A percentile compares a stretch with the other conserved stretches of the same genome.
These are phyloP conservation scores for Noturus placidus DNA, from an alignment of 2,113 vertebrate genomes.

Conservation along the genomic window DNA sequence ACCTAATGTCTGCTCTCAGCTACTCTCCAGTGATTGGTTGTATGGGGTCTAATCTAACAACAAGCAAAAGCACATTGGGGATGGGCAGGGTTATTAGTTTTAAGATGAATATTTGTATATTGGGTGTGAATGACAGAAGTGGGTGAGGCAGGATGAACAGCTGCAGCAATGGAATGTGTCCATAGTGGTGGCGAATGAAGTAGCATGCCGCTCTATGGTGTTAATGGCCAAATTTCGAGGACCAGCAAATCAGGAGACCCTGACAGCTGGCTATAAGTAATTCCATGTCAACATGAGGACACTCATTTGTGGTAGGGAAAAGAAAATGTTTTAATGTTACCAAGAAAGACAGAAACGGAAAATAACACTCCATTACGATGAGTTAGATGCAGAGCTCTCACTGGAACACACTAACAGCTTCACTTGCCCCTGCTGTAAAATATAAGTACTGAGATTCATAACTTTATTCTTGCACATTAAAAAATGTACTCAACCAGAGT, in stretches of 20 bases:
- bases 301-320: conserved; percentile 47
- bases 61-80: neutral
- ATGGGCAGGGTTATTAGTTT: conserved; percentile 13
- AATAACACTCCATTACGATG: conserved; percentile 52
- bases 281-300: conserved; percentile 45
- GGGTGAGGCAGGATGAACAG: conserved; percentile 34
- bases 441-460: conserved; percentile 26
- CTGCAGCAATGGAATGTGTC: conserved; percentile 40
- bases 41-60: conserved; percentile 22
- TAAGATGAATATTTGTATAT: conserved; percentile 40
- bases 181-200: conserved; percentile 16
- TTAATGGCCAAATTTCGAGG: conserved; percentile 44
- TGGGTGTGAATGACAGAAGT: conserved; percentile 28
- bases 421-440: conserved; percentile 33
- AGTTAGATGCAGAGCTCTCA: conserved; percentile 42
- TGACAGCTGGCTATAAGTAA: conserved; percentile 40
- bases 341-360: conserved; percentile 53
- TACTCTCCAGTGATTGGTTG: neutral
- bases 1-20: conserved; percentile 25
- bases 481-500: conserved; percentile 21
- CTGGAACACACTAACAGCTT: conserved; percentile 21
- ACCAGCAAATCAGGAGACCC: conserved; percentile 36
- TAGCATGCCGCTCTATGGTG: conserved; percentile 6
- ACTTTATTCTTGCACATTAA: conserved; percentile 17
- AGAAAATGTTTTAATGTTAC: conserved; percentile 58